Percentiles rank a stretch among this genome's conserved stretches.
Evolutionary conservation across 2,888 invertebrate species (phyloP).

Genomic region (Drosophila buzzatii): DNA sequence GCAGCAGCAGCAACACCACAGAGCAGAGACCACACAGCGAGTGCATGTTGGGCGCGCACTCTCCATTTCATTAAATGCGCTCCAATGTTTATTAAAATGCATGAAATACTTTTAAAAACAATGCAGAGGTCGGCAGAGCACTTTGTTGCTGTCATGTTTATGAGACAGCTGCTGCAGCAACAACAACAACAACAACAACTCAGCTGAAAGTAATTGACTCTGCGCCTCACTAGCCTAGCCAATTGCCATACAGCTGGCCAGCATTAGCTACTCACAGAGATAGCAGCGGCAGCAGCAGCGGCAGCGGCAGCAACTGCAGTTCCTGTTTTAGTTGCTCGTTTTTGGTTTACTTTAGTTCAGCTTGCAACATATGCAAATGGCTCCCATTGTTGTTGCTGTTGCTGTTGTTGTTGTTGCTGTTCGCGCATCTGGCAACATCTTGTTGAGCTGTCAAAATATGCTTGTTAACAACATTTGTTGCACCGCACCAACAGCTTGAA

Average conservation of each 20-base stretch:
- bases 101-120: conserved; percentile 69
- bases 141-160: conserved; percentile 64
- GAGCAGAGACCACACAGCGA: conserved; percentile 39
- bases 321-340: conserved; percentile 46
- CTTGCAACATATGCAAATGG: conserved; percentile 51
- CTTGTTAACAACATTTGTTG: conserved; percentile 80
- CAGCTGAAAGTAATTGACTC: conserved; percentile 68
- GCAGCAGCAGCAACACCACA: conserved; percentile 30
- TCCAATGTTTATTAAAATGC: conserved; percentile 74
- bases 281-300: conserved; percentile 20
- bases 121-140: conserved; percentile 52
- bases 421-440: conserved; percentile 81
- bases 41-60: conserved; percentile 13
- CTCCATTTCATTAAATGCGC: conserved; percentile 68
- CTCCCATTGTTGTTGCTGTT: conserved; percentile 26
- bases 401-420: conserved; percentile 45
- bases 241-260: conserved; percentile 43
- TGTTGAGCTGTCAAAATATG: conserved; percentile 80
- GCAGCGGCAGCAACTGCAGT: conserved; percentile 27
- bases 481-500: conserved; percentile 63
- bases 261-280: conserved; percentile 36
- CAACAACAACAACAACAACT: conserved; percentile 8
- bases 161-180: conserved; percentile 56
- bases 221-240: conserved; percentile 56
- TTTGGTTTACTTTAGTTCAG: conserved; percentile 51